Conservation (phyloP, 2,113 vertebrate species). For the Scomber colias region DNA sequence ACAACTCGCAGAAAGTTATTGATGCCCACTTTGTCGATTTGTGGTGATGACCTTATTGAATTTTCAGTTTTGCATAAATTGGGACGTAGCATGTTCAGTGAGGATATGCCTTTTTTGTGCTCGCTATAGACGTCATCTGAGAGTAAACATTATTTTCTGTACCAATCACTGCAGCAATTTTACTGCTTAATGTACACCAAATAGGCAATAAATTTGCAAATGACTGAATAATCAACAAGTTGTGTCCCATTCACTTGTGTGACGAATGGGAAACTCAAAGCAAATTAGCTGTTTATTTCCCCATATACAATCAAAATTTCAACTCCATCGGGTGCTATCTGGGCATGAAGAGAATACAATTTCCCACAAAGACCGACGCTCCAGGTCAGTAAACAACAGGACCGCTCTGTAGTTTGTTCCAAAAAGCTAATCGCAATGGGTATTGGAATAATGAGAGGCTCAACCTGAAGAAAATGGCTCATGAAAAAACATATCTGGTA, state of each 20-base stretch:
- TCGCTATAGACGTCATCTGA: not conserved
- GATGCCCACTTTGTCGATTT: slow-evolving; percentile 6
- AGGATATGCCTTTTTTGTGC: not conserved
- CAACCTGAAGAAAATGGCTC: slow-evolving; percentile 71
- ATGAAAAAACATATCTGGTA: slow-evolving; percentile 74
- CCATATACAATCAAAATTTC: slow-evolving; percentile 64
- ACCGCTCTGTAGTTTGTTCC: slow-evolving; percentile 47
- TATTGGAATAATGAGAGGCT: slow-evolving; percentile 69
- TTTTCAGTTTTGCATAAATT: not conserved
- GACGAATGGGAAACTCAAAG: slow-evolving; percentile 57
- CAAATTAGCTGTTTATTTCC: slow-evolving; percentile 68
- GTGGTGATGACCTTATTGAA: slow-evolving; percentile 14
- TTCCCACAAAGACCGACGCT: slow-evolving; percentile 45
- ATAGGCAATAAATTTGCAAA: slow-evolving; percentile 50
- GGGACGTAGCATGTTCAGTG: not conserved
- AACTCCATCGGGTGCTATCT: slow-evolving; percentile 53
- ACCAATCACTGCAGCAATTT: slow-evolving; percentile 13
- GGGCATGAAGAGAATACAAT: slow-evolving; percentile 67
- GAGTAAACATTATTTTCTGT: slow-evolving; percentile 4
- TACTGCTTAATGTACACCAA: slow-evolving; percentile 16
- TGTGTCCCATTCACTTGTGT: slow-evolving; percentile 29
- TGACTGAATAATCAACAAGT: slow-evolving; percentile 43
- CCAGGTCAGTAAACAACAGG: slow-evolving; percentile 66
- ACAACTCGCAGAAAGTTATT: slow-evolving; percentile 14
- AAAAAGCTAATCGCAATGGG: slow-evolving; percentile 63